Evolutionary conservation across 2,113 vertebrate genomes (phyloP).

Genomic region (Sturnira hondurensis): DNA sequence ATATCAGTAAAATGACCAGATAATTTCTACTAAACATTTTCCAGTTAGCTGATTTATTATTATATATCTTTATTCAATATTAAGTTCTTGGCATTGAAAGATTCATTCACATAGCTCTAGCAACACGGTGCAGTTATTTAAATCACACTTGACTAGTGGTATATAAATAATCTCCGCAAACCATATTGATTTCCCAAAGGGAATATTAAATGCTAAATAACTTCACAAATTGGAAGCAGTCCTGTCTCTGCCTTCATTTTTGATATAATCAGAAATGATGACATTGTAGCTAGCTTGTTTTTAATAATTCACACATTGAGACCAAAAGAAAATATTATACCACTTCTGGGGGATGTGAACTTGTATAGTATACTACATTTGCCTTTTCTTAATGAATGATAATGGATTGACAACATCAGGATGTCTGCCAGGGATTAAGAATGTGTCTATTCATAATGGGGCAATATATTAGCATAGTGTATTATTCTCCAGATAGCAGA

Average conservation of each 20-base stretch:
- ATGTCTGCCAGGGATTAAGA: slow-evolving; percentile 51
- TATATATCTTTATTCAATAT: slow-evolving; percentile 65
- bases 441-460: slow-evolving; percentile 53
- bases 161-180: slow-evolving; percentile 78
- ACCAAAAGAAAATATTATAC: slow-evolving; percentile 60
- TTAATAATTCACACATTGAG: slow-evolving; percentile 73
- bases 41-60: slow-evolving; percentile 67
- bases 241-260: slow-evolving; percentile 68
- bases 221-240: slow-evolving; percentile 63
- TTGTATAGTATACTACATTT: slow-evolving; percentile 12
- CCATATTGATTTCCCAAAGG: slow-evolving; percentile 65
- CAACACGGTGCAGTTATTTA: slow-evolving; percentile 63
- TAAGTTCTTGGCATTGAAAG: slow-evolving; percentile 68
- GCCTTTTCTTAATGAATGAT: slow-evolving; percentile 39
- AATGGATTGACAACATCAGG: slow-evolving; percentile 26
- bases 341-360: slow-evolving; percentile 10
- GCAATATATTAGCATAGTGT: slow-evolving; percentile 50
- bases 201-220: slow-evolving; percentile 79
- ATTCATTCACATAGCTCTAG: slow-evolving; percentile 48
- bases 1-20: slow-evolving; percentile 53
- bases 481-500: slow-evolving; percentile 49
- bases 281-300: slow-evolving; percentile 65
- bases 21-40: slow-evolving; percentile 66
- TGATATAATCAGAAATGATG: slow-evolving; percentile 66
- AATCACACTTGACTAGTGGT: slow-evolving; percentile 64